phyloP scores from a whole-genome alignment of 2,113 vertebrate species.

The Hippocampus comes region DNA sequence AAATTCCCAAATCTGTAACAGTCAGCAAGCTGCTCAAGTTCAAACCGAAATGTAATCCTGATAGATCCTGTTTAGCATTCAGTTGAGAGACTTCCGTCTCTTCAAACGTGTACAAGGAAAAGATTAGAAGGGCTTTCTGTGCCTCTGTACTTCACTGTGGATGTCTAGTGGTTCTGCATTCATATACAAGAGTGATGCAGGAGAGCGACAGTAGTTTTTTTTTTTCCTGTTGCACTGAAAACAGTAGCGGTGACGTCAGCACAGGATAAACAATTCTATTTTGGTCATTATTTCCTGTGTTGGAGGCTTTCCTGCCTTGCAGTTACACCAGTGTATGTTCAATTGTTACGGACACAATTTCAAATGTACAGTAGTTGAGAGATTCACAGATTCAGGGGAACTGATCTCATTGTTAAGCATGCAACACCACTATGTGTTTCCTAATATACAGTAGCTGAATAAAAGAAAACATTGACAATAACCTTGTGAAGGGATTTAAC shows the following conservation, averaged over 20 bases:
- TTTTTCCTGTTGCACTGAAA: neutral
- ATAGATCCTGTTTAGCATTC: constrained; percentile 72
- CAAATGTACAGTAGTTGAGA: neutral
- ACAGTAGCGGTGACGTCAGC: constrained; percentile 10
- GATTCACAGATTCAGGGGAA: neutral
- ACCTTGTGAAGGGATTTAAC: constrained; percentile 10
- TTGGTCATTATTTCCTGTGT: constrained; percentile 22
- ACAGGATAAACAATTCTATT: neutral
- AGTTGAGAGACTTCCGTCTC: constrained; percentile 59
- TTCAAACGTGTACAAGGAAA: constrained; percentile 57
- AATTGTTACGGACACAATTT: constrained; percentile 32
- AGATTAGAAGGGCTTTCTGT: constrained; percentile 54
- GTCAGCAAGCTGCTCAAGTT: constrained; percentile 62
- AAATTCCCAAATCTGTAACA: constrained; percentile 39
- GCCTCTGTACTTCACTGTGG: constrained; percentile 30
- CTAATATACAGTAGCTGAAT: constrained; percentile 35
- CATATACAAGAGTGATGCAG: constrained; percentile 21
- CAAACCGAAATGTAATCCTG: constrained; percentile 65
- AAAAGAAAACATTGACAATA: constrained; percentile 4
- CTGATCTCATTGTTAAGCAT: neutral
- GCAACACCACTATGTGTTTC: constrained; percentile 14
- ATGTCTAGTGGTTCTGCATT: constrained; percentile 23
- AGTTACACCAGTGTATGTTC: neutral
- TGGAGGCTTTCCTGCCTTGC: constrained; percentile 15
- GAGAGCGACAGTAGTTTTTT: neutral